phyloP scores from a whole-genome alignment of 2,113 vertebrate species.

The Ancistrus triradiatus region DNA sequence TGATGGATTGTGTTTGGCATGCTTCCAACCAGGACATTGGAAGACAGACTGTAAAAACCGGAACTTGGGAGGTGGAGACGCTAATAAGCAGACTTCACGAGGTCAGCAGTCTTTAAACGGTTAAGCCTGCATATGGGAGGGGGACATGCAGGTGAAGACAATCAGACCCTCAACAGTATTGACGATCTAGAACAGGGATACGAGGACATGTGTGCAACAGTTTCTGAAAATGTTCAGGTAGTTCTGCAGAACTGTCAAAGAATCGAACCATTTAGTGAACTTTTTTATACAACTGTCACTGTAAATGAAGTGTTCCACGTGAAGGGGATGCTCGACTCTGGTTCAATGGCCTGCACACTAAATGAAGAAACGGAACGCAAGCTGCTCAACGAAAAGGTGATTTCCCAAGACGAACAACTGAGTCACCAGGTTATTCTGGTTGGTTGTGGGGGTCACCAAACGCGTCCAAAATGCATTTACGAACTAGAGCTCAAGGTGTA shows the following conservation, averaged over 20 bases:
- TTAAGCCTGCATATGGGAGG: constrained; percentile 8
- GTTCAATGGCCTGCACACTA: constrained; percentile 31
- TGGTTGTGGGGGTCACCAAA: constrained; percentile 36
- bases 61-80: neutral
- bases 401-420: constrained; percentile 5
- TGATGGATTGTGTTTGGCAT: constrained; percentile 16
- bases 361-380: constrained; percentile 14
- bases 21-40: constrained; percentile 24
- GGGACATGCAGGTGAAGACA: constrained; percentile 6
- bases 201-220: constrained; percentile 2
- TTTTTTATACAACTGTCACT: constrained; percentile 19
- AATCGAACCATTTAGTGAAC: constrained; percentile 6
- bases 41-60: constrained; percentile 6
- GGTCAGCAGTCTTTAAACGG: constrained; percentile 4
- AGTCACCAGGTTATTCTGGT: constrained; percentile 10
- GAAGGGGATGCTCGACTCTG: constrained; percentile 23
- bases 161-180: constrained; percentile 8
- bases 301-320: constrained; percentile 6
- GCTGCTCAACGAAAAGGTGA: neutral
- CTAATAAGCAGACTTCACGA: neutral
- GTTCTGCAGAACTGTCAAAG: constrained; percentile 27
- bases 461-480: constrained; percentile 24
- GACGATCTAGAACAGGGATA: constrained; percentile 18
- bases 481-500: too few relatives aligned
- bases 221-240: too few relatives aligned